A percentile compares a stretch with the other conserved stretches of the same genome.
Evolutionary conservation across 2,888 invertebrate genomes (phyloP).

Genomic region (Eupithecia subumbrata): DNA sequence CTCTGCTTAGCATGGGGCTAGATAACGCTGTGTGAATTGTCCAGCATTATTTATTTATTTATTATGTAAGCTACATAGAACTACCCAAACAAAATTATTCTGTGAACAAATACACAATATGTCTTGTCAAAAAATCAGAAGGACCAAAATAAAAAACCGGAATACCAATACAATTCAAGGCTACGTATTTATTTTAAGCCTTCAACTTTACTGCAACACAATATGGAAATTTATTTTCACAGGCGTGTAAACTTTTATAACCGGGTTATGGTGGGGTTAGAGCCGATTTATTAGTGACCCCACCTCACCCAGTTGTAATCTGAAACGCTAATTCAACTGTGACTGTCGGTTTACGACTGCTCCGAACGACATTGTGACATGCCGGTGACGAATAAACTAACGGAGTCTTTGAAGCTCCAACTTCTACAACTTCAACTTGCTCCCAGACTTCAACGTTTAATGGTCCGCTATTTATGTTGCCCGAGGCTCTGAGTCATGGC

Average conservation of each 20-base stretch:
- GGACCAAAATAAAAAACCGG: background rate
- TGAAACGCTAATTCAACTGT: constrained; percentile 67
- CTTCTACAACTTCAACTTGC: background rate
- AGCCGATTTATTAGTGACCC: constrained; percentile 66
- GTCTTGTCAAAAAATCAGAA: background rate
- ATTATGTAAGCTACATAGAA: no score
- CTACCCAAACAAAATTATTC: background rate
- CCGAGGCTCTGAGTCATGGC: background rate
- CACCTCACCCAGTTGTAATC: constrained; percentile 64
- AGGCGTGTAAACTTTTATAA: constrained; percentile 64
- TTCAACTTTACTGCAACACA: constrained; percentile 41
- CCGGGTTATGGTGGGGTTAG: constrained; percentile 51
- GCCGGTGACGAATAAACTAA: constrained; percentile 21
- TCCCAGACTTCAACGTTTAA: background rate
- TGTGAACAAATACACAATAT: background rate
- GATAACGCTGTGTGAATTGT: no score
- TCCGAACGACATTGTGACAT: constrained; percentile 32
- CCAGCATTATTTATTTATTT: no score
- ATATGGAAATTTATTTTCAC: constrained; percentile 62
- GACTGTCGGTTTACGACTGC: constrained; percentile 64
- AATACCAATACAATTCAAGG: background rate
- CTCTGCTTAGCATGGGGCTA: no score
- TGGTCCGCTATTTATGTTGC: background rate
- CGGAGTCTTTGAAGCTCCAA: constrained; percentile 7
- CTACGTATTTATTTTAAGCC: background rate